Evolutionary conservation across 2,888 invertebrate species (phyloP).

Genomic region (Flabesymbios commensalis): DNA sequence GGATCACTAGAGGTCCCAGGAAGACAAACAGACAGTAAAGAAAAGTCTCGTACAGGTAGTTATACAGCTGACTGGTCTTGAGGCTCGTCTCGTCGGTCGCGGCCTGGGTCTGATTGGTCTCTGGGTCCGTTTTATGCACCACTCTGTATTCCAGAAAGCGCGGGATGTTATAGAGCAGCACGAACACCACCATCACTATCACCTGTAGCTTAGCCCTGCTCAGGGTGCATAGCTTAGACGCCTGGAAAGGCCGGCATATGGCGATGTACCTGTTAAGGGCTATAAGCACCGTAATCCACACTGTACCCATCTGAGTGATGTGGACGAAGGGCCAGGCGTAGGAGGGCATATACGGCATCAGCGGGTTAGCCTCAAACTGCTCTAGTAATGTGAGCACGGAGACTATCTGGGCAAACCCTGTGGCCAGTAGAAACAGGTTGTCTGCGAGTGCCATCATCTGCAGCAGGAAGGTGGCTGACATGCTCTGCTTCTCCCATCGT

Average conservation of each 20-base stretch:
- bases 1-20: constrained; percentile 34
- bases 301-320: constrained; percentile 35
- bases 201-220: constrained; percentile 30
- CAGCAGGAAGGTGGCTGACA: constrained; percentile 33
- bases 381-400: constrained; percentile 23
- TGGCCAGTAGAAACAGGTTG: constrained; percentile 32
- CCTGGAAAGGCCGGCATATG: constrained; percentile 37
- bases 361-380: constrained; percentile 5
- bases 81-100: not conserved
- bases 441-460: constrained; percentile 33
- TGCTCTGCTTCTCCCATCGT: constrained; percentile 28
- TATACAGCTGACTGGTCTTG: constrained; percentile 22
- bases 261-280: constrained; percentile 39
- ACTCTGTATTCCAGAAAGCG: constrained; percentile 31
- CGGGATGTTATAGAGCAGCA: constrained; percentile 34
- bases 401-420: constrained; percentile 27
- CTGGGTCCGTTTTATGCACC: not conserved
- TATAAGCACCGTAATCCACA: constrained; percentile 40
- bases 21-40: constrained; percentile 36
- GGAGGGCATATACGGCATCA: constrained; percentile 21
- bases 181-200: constrained; percentile 13
- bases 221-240: constrained; percentile 29
- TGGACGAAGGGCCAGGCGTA: constrained; percentile 36
- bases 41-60: constrained; percentile 33
- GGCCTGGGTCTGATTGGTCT: constrained; percentile 5